These are phyloP conservation scores for Synergus umbraculus DNA, from an alignment of 2,888 invertebrate species.

Conservation along the genomic window DNA sequence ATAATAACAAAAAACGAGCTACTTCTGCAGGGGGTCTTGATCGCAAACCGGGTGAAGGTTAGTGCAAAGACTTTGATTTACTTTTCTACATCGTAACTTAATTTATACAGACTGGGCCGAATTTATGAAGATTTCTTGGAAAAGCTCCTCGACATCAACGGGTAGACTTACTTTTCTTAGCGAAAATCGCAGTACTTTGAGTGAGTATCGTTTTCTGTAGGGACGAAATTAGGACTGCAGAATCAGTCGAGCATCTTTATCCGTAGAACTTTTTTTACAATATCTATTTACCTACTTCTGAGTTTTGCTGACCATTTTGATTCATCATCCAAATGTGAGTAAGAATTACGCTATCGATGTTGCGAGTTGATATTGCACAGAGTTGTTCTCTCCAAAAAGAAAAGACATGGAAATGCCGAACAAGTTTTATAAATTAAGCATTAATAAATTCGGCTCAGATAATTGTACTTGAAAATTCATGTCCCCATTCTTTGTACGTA, in stretches of 20 bases:
- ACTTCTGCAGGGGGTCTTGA: slow-evolving; percentile 86
- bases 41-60: slow-evolving; percentile 83
- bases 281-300: not conserved
- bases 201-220: slow-evolving; percentile 18
- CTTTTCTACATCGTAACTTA: slow-evolving; percentile 4
- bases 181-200: slow-evolving; percentile 16
- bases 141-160: slow-evolving; percentile 13
- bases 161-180: not conserved
- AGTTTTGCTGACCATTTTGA: slow-evolving; percentile 14
- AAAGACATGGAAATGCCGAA: not conserved
- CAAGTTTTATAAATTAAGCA: not conserved
- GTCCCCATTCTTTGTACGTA: not conserved
- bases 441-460: slow-evolving; percentile 35
- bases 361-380: slow-evolving; percentile 23
- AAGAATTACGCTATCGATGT: slow-evolving; percentile 35
- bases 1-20: slow-evolving; percentile 87
- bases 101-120: slow-evolving; percentile 35
- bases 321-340: slow-evolving; percentile 35
- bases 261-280: slow-evolving; percentile 25
- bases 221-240: slow-evolving; percentile 17
- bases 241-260: slow-evolving; percentile 21
- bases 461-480: not conserved
- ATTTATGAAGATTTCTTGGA: slow-evolving; percentile 30
- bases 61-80: slow-evolving; percentile 41
- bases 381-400: not conserved